A percentile compares a stretch with the other conserved stretches of the same genome.
These are phyloP conservation scores for Episyrphus balteatus DNA, from an alignment of 1,140 invertebrate genomes.

Conservation along the genomic window DNA sequence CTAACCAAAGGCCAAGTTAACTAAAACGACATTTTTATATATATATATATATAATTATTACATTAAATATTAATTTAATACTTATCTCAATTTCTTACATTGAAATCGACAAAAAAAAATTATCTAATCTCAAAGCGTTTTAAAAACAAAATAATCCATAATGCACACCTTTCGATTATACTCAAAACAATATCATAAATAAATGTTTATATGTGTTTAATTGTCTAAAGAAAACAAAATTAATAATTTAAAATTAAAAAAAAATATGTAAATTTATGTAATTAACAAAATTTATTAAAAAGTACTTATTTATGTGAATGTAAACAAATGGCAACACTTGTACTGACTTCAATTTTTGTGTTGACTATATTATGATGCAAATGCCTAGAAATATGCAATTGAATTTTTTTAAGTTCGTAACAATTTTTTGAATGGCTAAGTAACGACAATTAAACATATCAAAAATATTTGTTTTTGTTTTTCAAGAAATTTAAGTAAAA, in stretches of 20 bases:
- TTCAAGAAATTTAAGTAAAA: too few species aligned
- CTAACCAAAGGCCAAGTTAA: constrained; percentile 39
- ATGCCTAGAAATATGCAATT: background rate
- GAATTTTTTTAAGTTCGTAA: background rate
- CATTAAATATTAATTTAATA: constrained; percentile 13
- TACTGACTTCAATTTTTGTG: too few species aligned
- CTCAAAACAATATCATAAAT: constrained; percentile 9
- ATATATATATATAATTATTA: constrained; percentile 16
- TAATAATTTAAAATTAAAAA: constrained; percentile 17
- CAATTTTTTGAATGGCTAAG: background rate
- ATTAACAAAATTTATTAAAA: constrained; percentile 13
- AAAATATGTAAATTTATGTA: constrained; percentile 35
- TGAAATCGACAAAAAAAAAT: constrained; percentile 8
- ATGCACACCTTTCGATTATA: constrained; percentile 23
- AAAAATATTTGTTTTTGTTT: too few species aligned
- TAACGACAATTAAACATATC: too few species aligned
- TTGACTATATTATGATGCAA: background rate
- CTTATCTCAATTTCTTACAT: constrained; percentile 12
- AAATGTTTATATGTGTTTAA: constrained; percentile 7
- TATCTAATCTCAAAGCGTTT: constrained; percentile 2
- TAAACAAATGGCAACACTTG: background rate
- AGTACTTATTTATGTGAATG: background rate
- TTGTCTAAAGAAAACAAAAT: constrained; percentile 12
- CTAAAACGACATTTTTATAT: constrained; percentile 22
- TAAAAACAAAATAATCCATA: constrained; percentile 10